Base-by-base conservation (phyloP, 2,797 vertebrate species). In the Neostethus bicornis region DNA sequence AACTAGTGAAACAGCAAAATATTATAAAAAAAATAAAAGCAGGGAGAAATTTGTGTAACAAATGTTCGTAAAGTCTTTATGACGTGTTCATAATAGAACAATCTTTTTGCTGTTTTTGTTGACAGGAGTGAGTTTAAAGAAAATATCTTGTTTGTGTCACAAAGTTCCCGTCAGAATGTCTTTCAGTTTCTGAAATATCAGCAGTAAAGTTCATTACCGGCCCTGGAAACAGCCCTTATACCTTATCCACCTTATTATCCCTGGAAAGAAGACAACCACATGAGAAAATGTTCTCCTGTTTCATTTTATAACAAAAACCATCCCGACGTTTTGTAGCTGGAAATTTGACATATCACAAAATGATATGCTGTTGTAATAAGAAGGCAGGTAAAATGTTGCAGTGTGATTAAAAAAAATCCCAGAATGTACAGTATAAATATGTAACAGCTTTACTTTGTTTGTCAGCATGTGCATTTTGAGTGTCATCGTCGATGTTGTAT, bases 401-500 rank as follows among this genome's bases (percentile, higher is more conserved):
- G 11, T 14, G 23, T 51, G 35, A 35, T 3, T 25, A 26, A 2
- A 28, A 57, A 24, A 42, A 39, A 42, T 31, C 44, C 19, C 16
- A 44, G 31, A 58, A 60, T 51, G 38, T 28, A 32, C 37, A 50
- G 38, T 28, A 32, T 37, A 50, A 68, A 73, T 64, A 47, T 12
- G 2, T 50, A 53, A 50, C 47, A 73, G 62, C 46, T 68, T 63
- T 39, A 47, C 13, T 64, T 57, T 23, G 19, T 75, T 19, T 35
- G 51, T 55, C 29, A 67, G 58, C 39, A 2, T 45, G 58, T 35
- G 66, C 28, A 23, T 21, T 55, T 49, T 4, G 39, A 81, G 75
- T 70, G 72, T 76, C 72, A 67, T 84, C 65, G 55, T 56, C 46
- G 50, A 21, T 56, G 51, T 66, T 38, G 77, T 87, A 69, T 79